phyloP scores from a whole-genome alignment of 2,113 vertebrate species.

The Leucosticte australis region DNA sequence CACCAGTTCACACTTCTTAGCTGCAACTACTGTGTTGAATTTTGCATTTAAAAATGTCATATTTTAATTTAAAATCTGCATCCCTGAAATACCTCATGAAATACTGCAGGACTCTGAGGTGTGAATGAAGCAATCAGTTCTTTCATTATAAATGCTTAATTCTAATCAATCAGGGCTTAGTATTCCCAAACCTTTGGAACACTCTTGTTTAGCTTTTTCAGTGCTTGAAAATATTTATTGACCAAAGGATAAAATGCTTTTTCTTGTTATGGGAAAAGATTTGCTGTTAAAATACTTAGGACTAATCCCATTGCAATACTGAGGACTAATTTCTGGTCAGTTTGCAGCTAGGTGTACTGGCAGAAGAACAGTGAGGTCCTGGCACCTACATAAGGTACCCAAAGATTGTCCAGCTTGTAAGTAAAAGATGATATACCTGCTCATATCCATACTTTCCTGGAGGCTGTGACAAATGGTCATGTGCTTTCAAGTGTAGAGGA shows the following conservation, averaged over 20 bases:
- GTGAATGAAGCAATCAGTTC: background rate
- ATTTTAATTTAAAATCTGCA: background rate
- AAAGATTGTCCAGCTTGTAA: background rate
- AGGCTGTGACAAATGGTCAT: background rate
- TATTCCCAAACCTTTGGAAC: background rate
- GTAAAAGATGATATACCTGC: background rate
- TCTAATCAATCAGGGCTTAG: background rate
- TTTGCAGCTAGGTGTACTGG: background rate
- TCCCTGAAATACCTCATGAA: background rate
- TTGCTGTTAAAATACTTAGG: background rate
- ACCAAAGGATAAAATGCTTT: background rate
- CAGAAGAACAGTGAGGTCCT: background rate
- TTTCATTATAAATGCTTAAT: slow-evolving; percentile 2
- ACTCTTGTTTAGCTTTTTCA: background rate
- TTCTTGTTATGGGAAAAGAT: background rate
- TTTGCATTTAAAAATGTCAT: background rate
- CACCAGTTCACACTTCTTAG: background rate
- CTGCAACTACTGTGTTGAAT: background rate
- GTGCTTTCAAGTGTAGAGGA: background rate
- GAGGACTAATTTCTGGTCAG: background rate
- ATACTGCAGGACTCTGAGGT: background rate
- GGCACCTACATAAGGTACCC: background rate
- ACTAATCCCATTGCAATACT: background rate
- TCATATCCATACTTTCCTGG: background rate
- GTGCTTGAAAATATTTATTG: background rate